Evolutionary conservation across 2,888 invertebrate species (phyloP), one percentile per base, ranked within the genome.

Genomic region (Hypomecis punctinalis): DNA sequence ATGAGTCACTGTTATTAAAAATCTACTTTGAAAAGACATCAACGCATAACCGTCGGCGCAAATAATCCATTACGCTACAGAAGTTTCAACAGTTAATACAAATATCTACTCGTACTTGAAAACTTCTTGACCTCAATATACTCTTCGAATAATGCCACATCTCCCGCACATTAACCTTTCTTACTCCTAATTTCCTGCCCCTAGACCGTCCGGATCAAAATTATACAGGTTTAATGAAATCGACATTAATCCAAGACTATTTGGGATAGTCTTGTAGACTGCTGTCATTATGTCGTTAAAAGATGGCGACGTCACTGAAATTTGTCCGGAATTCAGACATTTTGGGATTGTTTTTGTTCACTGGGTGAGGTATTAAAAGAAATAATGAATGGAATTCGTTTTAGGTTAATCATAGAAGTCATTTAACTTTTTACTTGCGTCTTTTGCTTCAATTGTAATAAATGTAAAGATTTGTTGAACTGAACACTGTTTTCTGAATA

Each of bases 221-320:
- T 91, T 90, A 90, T 91, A 89, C 86, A 86, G 87, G 87, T 91
- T 91, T 91, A 92, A 93, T 92, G 91, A 91, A 91, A 91, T 90
- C 85, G 88, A 90, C 89, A 91, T 92, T 90, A 92, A 90, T 91
- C 88, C 87, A 73, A 81, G 82, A 84, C 84, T 85, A 83, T 86
- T 84, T 77, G 84, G 85, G 82, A 82, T 85, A 84, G 84, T 83
- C 81, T 82, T 83, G 75, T 85, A 75, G 77, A 72, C 75, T 76
- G 77, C 85, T 86, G 89, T 91, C 90, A 92, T 93, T 92, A 92
- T 88, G 87, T 89, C 84, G 86, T 90, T 88, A 86, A 76, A 81
- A 79, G 79, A 76, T 75, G 78, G 79, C 78, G 78, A 80, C 79
- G 79, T 74, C 74, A 70, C 73, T 74, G 75, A 83, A 85, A 86